Percentiles rank a stretch among this genome's conserved stretches.
phyloP scores from a whole-genome alignment of 2,888 invertebrate species.

The Aricia artaxerxes region DNA sequence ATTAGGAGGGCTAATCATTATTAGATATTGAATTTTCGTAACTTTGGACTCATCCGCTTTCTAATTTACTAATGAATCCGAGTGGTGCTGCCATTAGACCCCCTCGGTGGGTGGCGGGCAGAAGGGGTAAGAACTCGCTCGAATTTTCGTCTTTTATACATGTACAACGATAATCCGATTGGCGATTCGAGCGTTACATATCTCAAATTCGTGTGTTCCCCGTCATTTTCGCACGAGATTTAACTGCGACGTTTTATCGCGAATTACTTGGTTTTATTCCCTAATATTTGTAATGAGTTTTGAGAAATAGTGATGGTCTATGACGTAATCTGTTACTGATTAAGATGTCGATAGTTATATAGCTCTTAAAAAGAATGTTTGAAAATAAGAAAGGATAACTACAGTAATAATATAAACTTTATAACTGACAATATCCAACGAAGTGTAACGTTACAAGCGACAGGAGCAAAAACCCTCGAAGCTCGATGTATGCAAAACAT shows the following conservation, averaged over 20 bases:
- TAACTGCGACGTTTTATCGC: slow-evolving; percentile 46
- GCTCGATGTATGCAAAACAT: slow-evolving; percentile 32
- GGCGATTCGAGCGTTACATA: slow-evolving; percentile 74
- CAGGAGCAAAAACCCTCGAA: background rate
- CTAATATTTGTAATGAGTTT: background rate
- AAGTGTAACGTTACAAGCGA: background rate
- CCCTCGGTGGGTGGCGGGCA: slow-evolving; percentile 48
- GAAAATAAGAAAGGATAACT: background rate
- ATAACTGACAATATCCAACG: background rate
- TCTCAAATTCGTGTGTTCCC: slow-evolving; percentile 73
- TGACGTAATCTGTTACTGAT: background rate
- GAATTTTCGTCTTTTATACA: slow-evolving; percentile 79
- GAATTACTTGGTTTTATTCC: slow-evolving; percentile 9
- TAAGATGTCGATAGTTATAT: background rate
- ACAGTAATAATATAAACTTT: background rate
- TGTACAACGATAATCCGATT: slow-evolving; percentile 79
- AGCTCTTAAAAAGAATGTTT: background rate
- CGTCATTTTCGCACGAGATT: slow-evolving; percentile 57
- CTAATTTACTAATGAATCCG: slow-evolving; percentile 82
- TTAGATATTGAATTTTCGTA: slow-evolving; percentile 81
- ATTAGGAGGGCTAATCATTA: slow-evolving; percentile 74
- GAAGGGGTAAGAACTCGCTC: slow-evolving; percentile 73
- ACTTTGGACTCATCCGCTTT: slow-evolving; percentile 81
- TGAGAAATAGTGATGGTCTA: background rate
- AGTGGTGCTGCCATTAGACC: slow-evolving; percentile 76